phyloP scores from a whole-genome alignment of 1,140 invertebrate species.

The Lasaia peninsularis region DNA sequence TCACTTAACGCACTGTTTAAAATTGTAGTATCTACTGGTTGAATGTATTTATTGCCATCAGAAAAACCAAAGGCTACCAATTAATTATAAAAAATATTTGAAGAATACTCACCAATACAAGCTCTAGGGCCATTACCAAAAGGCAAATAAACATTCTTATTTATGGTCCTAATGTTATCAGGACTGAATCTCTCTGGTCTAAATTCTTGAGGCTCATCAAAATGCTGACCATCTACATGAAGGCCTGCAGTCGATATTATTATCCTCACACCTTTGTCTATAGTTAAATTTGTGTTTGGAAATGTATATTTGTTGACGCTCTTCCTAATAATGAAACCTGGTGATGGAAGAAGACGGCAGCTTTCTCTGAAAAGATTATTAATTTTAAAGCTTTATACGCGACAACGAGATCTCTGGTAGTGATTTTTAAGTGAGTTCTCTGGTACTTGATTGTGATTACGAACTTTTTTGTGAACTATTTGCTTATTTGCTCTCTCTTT shows the following conservation, averaged over 20 bases:
- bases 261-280: constrained; percentile 48
- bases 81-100: too few relatives aligned
- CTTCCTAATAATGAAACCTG: constrained; percentile 44
- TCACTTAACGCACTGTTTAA: too few relatives aligned
- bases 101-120: constrained; percentile 31
- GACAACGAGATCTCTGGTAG: too few relatives aligned
- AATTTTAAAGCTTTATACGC: too few relatives aligned
- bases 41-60: too few relatives aligned
- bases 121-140: constrained; percentile 35
- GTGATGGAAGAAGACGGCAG: constrained; percentile 42
- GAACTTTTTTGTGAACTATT: too few relatives aligned
- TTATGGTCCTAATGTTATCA: constrained; percentile 43
- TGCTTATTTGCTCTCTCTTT: too few relatives aligned
- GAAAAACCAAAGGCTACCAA: too few relatives aligned
- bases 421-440: too few relatives aligned
- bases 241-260: constrained; percentile 60
- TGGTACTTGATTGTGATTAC: too few relatives aligned
- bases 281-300: constrained; percentile 39
- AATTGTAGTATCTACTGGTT: too few relatives aligned
- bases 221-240: constrained; percentile 75
- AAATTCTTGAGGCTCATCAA: constrained; percentile 73
- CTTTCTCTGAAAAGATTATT: too few relatives aligned
- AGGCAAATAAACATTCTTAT: constrained; percentile 47
- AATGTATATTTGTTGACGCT: constrained; percentile 60
- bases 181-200: constrained; percentile 77